Conservation (phyloP, 2,888 invertebrate species). For the Quadriops clusia region DNA sequence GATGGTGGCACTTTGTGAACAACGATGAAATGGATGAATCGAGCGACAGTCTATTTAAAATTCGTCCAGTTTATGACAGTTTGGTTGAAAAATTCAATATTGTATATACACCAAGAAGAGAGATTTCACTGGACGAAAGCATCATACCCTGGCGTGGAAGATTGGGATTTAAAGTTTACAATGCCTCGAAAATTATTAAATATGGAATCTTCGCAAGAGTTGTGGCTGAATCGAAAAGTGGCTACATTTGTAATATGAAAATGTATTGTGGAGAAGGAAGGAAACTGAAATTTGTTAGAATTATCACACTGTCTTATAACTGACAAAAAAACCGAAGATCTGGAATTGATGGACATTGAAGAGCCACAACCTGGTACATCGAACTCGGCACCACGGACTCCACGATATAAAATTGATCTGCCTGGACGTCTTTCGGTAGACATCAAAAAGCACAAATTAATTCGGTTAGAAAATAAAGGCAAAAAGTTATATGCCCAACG, state of each 20-base stretch:
- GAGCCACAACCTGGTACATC: conserved; percentile 2
- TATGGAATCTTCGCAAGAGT: conserved; percentile 17
- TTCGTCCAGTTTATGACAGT: too few relatives aligned
- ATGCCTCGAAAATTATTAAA: conserved; percentile 17
- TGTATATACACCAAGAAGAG: conserved; percentile 5
- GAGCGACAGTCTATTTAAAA: too few relatives aligned
- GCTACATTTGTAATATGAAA: conserved; percentile 18
- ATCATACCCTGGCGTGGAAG: conserved; percentile 19
- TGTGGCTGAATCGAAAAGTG: conserved; percentile 15
- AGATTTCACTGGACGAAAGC: conserved; percentile 9
- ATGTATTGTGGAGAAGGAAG: conserved; percentile 15
- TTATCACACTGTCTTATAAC: too few relatives aligned
- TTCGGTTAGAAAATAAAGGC: conserved; percentile 1
- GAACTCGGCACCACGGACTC: conserved; percentile 2
- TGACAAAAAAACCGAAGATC: conserved; percentile 2
- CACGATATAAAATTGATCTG: too few relatives aligned
- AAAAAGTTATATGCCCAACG: conserved; percentile 1
- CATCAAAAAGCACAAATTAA: conserved; percentile 1
- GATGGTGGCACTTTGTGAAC: conserved; percentile 2
- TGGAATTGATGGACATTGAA: conserved; percentile 2
- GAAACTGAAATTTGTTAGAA: too few relatives aligned
- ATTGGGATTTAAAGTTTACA: conserved; percentile 17
- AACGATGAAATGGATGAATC: conserved; percentile 2
- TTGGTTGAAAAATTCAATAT: conserved; percentile 7
- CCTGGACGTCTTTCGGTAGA: too few relatives aligned